Percentiles rank a stretch among this genome's conserved stretches.
Evolutionary conservation across 2,888 invertebrate genomes (phyloP).

Genomic region (Nycteola revayana): DNA sequence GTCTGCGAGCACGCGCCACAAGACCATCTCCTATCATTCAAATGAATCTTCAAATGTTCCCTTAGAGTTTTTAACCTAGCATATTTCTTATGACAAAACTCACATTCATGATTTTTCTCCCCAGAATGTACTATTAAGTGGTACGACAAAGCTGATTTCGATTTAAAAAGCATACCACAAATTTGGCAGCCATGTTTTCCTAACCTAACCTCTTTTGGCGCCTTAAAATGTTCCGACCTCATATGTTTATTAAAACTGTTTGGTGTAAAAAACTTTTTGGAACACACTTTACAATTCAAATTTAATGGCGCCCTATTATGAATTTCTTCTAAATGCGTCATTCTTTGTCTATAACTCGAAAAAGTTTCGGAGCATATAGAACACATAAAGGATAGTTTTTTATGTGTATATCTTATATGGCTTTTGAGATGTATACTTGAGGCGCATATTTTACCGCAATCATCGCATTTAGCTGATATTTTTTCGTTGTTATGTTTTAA

Average conservation of each 20-base stretch:
- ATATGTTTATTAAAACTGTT: slow-evolving; percentile 23
- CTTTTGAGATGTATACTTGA: slow-evolving; percentile 23
- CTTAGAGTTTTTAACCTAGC: slow-evolving; percentile 35
- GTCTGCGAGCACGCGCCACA: slow-evolving; percentile 39
- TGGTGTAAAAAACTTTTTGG: slow-evolving; percentile 20
- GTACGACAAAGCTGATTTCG: slow-evolving; percentile 7
- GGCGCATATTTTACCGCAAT: slow-evolving; percentile 24
- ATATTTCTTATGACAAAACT: slow-evolving; percentile 53
- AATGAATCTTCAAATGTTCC: slow-evolving; percentile 44
- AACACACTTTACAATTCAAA: slow-evolving; percentile 28
- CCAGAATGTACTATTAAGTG: slow-evolving; percentile 29
- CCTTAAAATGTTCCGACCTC: slow-evolving; percentile 21
- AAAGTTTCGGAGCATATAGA: slow-evolving; percentile 28
- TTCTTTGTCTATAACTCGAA: slow-evolving; percentile 10
- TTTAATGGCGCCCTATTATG: slow-evolving; percentile 26
- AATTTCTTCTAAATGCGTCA: slow-evolving; percentile 25
- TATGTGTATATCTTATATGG: slow-evolving; percentile 44
- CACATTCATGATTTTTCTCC: slow-evolving; percentile 58
- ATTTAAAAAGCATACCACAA: slow-evolving; percentile 24
- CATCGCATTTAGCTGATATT: slow-evolving; percentile 20
- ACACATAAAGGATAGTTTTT: slow-evolving; percentile 35
- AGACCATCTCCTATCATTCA: slow-evolving; percentile 37
- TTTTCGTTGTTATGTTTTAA: slow-evolving; percentile 12
- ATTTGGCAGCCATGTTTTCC: slow-evolving; percentile 16
- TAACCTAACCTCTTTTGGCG: slow-evolving; percentile 12